Percentiles rank a stretch among this genome's conserved stretches.
These are phyloP conservation scores for Icerya purchasi DNA, from an alignment of 2,888 invertebrate species.

Conservation along the genomic window DNA sequence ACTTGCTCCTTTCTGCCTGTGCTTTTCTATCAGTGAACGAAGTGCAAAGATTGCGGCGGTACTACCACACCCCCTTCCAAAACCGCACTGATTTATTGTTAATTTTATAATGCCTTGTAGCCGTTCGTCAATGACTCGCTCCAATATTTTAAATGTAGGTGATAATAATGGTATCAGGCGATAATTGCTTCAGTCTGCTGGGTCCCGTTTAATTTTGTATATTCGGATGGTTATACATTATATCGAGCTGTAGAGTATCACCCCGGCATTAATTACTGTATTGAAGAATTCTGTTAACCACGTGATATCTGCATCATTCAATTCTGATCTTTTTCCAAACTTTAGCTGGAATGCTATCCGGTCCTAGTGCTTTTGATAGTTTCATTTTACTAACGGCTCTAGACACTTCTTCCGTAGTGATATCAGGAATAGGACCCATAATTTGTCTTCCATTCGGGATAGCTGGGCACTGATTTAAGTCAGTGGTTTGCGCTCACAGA, in stretches of 20 bases:
- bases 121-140: not conserved
- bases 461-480: not conserved
- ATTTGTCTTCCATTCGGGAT: not conserved
- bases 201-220: not conserved
- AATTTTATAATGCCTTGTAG: not conserved
- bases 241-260: not conserved
- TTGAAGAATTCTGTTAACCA: not conserved
- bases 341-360: not conserved
- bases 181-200: not conserved
- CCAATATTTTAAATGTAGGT: not conserved
- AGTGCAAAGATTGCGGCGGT: not conserved
- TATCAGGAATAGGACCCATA: not conserved
- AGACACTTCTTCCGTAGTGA: not conserved
- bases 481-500: not conserved
- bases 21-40: not conserved
- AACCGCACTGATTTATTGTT: not conserved
- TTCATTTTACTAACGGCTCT: not conserved
- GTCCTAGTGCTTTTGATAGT: not conserved
- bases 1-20: not conserved
- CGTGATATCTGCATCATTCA: not conserved
- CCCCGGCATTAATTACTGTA: not conserved
- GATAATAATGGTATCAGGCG: not conserved
- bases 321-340: not conserved
- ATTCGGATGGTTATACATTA: not conserved
- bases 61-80: not conserved